Base-by-base conservation (phyloP, 2,797 vertebrate species). In the Xiphorhynchus erythropygius region DNA sequence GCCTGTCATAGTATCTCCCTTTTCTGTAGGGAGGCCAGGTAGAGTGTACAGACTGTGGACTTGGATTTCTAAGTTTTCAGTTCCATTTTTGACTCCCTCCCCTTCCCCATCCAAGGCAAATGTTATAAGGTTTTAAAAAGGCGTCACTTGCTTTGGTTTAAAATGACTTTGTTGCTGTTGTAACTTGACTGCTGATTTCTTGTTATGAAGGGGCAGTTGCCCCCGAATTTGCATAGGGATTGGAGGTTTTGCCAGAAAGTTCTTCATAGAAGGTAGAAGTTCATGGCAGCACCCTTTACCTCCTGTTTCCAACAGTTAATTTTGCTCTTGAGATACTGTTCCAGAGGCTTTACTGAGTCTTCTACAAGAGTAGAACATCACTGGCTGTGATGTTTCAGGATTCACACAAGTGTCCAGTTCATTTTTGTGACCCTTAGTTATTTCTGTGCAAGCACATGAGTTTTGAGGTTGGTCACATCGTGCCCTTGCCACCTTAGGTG, bases 11-110 rank as follows among this genome's bases (percentile, higher is more conserved):
- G 96, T 98, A 73, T 97, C 98, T 64, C 89, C 98, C 27, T 95
- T 96, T 82, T 95, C 96, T 70, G 11, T 97, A 89, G 97, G 97
- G 91, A 97, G 98, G 65, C 98, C 98, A 98, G 98, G 99, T 99
- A 96, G 71, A 87, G 93, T 95, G 78, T 59, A 28, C 41, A 19
- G 37, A 50, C 18, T 46, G 2, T 35, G 23, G 41, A 47, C 70
- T 83, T 64, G n/a, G 22, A 11, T 33, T 28, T 57, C 22, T 30
- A n/a, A 37, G 11, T 49, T 78, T 65, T 49, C 4, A 2, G 17
- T 86, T 80, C 5, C 2, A 2, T 53, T 30, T 74, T 59, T 24
- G 24, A 9, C 7, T 81, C 37, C 12, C 2, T 63, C 57, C 30
- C 39, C 22, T 18, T 32, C 8, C 32, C 14, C 27, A 22, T 77